Evolutionary conservation across 2,888 invertebrate species (phyloP), one percentile per base, ranked within the genome.

Genomic region (Nomada ferruginata): DNA sequence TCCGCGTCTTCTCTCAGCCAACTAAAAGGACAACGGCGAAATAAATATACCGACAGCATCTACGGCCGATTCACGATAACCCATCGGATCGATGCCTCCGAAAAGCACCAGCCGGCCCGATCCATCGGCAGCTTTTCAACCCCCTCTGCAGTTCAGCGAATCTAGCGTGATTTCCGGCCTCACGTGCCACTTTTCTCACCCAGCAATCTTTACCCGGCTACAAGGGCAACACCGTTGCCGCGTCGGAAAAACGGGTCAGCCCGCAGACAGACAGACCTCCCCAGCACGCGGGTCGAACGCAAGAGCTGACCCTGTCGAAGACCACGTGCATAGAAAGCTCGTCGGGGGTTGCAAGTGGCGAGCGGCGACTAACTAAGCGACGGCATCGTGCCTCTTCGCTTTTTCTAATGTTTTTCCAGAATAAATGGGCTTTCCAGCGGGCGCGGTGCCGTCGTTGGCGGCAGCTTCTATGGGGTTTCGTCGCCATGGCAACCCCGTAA

Each of bases 341-440:
- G 44, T 61, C 20, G 44, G 3, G 53, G 36, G 61, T 20, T 59
- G 66, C 77, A 55, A 71, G 79, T 23, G 59, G 36, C 50, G 64
- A 11, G 47, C 44, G 69, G n/a, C 61, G 65, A 63, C 82, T 50
- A 76, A 71, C 72, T 65, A 68, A 71, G 79, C 65, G 59, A 66
- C 61, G 74, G 10, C 57, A 4, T 55, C 79, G 69, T 61, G 82
- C 70, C 75, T 77, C 79, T 83, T 76, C 75, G 78, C 81, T 81
- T 92, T 93, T 92, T 93, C 93, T 92, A 93, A 93, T 93, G 93
- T 93, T 93, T 93, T 92, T 93, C 91, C 92, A 93, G 92, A 91
- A 93, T 93, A 93, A 93, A 93, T 93, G 93, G 92, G 92, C 92
- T 93, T 93, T 93, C 91, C 88, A 87, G 84, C 87, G 89, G 87